These are phyloP conservation scores for Macropis europaea DNA, from an alignment of 2,888 invertebrate genomes.

Conservation along the genomic window DNA sequence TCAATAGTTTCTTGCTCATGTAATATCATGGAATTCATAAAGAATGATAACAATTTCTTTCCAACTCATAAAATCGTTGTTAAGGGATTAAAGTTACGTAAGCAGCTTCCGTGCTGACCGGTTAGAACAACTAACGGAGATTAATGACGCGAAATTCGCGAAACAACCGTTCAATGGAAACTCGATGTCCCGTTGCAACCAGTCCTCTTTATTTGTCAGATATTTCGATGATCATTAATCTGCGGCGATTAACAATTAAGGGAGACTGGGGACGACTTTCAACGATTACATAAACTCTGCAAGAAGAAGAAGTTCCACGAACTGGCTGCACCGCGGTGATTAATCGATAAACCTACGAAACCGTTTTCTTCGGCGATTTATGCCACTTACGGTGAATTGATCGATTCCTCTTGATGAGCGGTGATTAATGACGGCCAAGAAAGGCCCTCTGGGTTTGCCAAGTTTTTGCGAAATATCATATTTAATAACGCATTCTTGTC, in stretches of 20 bases:
- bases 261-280: slow-evolving; percentile 11
- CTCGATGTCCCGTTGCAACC: not conserved
- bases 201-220: slow-evolving; percentile 15
- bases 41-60: too few species aligned
- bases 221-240: slow-evolving; percentile 14
- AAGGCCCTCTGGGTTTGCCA: not conserved
- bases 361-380: slow-evolving; percentile 46
- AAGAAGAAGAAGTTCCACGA: slow-evolving; percentile 5
- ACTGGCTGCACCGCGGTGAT: slow-evolving; percentile 23
- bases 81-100: not conserved
- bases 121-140: too few species aligned
- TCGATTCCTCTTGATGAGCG: slow-evolving; percentile 36
- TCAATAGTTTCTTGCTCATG: too few species aligned
- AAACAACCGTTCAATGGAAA: not conserved
- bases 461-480: slow-evolving; percentile 25
- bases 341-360: slow-evolving; percentile 36
- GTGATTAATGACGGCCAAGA: slow-evolving; percentile 46
- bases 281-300: slow-evolving; percentile 24
- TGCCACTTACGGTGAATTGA: slow-evolving; percentile 47
- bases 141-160: slow-evolving; percentile 10
- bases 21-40: too few species aligned
- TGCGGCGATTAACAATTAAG: slow-evolving; percentile 38
- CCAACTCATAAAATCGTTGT: too few species aligned
- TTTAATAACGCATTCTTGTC: slow-evolving; percentile 39
- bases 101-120: not conserved